Percentiles rank a stretch among this genome's conserved stretches.
Conservation (phyloP, 2,888 invertebrate genomes). For the Temnothorax unifasciatus region DNA sequence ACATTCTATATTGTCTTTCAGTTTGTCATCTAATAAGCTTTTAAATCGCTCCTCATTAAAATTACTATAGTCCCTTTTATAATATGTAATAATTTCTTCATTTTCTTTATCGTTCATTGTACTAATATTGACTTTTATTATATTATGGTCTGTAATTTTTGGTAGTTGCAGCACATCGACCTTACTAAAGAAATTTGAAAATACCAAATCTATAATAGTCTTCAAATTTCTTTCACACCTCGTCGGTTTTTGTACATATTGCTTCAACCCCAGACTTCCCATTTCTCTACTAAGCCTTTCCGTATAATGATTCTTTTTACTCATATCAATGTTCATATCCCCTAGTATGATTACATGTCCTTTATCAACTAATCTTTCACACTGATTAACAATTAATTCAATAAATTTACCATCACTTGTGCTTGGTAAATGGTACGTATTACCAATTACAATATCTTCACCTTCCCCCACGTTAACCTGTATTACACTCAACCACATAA, state of each 20-base stretch:
- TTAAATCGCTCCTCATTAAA: not conserved
- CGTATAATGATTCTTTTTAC: not conserved
- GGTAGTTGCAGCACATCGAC: not conserved
- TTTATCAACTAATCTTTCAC: not conserved
- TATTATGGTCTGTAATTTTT: not conserved
- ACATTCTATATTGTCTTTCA: not conserved
- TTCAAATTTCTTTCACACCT: not conserved
- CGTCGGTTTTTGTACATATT: not conserved
- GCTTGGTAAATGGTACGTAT: not conserved
- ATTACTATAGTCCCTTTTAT: not conserved
- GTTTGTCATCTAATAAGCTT: not conserved
- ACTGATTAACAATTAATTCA: not conserved
- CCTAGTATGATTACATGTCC: not conserved
- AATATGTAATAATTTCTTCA: not conserved
- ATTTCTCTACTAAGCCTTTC: constrained; percentile 2
- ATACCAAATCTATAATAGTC: not conserved
- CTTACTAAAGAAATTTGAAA: not conserved
- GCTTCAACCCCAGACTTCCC: not conserved
- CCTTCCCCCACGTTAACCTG: not conserved
- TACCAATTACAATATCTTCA: not conserved
- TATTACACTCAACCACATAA: not conserved
- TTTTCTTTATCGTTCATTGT: not conserved
- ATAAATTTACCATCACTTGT: constrained; percentile 7
- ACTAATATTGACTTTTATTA: not conserved
- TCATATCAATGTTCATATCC: not conserved